Percentiles rank a stretch among this genome's conserved stretches.
Evolutionary conservation across 2,797 vertebrate genomes (phyloP).

Genomic region (Manis crassicaudata): DNA sequence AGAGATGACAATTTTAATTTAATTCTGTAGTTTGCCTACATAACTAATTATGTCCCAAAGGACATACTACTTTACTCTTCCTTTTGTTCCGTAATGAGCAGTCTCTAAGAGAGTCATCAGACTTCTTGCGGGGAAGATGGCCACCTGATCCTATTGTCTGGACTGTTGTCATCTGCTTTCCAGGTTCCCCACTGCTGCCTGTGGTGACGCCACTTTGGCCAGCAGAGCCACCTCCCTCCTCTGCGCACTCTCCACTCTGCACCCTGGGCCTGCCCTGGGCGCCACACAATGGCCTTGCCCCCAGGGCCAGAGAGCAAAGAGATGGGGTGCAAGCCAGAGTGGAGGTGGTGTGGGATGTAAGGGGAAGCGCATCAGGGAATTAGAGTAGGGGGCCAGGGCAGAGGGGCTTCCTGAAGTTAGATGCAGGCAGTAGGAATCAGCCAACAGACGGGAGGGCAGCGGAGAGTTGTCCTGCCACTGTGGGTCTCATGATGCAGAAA

Average conservation of each 20-base stretch:
- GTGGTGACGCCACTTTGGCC: not conserved
- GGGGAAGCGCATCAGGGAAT: not conserved
- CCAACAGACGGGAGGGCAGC: not conserved
- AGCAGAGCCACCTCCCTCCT: not conserved
- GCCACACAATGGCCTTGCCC: not conserved
- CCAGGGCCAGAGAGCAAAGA: not conserved
- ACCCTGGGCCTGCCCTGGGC: fast-evolving
- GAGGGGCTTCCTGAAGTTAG: not conserved
- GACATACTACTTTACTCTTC: no score
- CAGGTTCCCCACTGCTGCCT: not conserved
- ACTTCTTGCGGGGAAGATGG: not conserved
- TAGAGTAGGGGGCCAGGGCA: not conserved
- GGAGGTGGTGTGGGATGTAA: not conserved
- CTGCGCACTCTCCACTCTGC: no score
- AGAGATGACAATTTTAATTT: not conserved
- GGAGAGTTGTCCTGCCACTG: no score
- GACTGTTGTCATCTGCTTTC: not conserved
- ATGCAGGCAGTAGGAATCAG: not conserved
- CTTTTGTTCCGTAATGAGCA: not conserved
- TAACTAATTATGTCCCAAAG: not conserved
- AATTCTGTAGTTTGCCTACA: not conserved
- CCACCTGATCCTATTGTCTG: not conserved
- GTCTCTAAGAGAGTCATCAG: not conserved
- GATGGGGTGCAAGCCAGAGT: not conserved
- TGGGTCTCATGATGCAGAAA: not conserved